Evolutionary conservation across 2,113 vertebrate species (phyloP).

Genomic region (Nycticryphes semicollaris): DNA sequence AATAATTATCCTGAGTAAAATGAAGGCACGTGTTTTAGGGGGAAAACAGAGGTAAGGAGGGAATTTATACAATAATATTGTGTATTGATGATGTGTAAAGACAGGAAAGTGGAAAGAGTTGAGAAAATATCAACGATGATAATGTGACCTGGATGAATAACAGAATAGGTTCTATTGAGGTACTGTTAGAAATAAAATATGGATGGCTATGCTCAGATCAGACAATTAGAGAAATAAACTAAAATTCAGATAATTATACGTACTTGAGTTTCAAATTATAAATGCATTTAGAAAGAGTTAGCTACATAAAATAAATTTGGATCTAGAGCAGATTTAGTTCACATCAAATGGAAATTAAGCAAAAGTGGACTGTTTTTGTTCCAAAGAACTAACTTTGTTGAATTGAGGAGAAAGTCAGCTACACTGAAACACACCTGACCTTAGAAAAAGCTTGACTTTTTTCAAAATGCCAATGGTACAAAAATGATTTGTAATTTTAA

Average conservation of each 20-base stretch:
- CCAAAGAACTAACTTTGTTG: not conserved
- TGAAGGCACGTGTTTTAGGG: not conserved
- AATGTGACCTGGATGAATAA: not conserved
- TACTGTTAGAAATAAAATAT: not conserved
- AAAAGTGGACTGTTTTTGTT: not conserved
- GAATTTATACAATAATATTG: not conserved
- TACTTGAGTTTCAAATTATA: not conserved
- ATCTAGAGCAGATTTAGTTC: not conserved
- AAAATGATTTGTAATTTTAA: not conserved
- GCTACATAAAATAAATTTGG: not conserved
- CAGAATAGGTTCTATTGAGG: not conserved
- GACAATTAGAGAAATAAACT: not conserved
- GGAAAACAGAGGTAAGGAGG: not conserved
- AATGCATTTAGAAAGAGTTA: not conserved
- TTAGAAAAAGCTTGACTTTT: not conserved
- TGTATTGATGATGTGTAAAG: not conserved
- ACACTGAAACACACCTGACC: not conserved
- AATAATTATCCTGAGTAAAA: not conserved
- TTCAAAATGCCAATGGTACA: rapidly evolving
- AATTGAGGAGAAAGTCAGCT: not conserved
- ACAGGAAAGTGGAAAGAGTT: not conserved
- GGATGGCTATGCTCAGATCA: not conserved
- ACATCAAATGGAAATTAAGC: not conserved
- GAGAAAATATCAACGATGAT: not conserved
- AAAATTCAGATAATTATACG: not conserved